phyloP scores from a whole-genome alignment of 2,113 vertebrate genomes.

The Promerops cafer region DNA sequence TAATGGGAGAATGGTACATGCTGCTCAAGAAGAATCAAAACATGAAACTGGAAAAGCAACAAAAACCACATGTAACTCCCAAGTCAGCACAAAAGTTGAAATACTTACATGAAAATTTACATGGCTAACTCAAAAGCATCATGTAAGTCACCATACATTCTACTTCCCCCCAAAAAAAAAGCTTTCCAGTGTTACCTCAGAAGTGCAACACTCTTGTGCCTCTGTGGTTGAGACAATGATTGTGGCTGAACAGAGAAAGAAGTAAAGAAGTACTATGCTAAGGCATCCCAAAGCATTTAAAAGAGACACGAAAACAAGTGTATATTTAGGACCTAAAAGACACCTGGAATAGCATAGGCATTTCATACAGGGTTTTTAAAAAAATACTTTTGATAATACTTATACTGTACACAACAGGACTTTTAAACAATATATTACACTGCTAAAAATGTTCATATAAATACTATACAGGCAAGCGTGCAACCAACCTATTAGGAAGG shows the following conservation, averaged over 20 bases:
- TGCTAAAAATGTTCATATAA: conserved; percentile 74
- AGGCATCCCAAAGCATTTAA: neutral
- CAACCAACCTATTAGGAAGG: conserved; percentile 51
- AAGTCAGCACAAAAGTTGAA: neutral
- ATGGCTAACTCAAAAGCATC: neutral
- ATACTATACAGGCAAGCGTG: conserved; percentile 73
- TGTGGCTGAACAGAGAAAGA: neutral
- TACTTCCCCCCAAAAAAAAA: neutral
- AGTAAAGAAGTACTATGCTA: neutral
- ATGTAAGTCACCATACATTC: neutral
- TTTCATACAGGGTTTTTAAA: conserved; percentile 71
- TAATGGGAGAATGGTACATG: neutral
- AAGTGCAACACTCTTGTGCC: neutral
- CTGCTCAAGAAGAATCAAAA: conserved; percentile 20
- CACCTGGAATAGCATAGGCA: conserved; percentile 13
- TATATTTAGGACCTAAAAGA: conserved; percentile 37
- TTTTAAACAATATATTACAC: conserved; percentile 74
- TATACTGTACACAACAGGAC: conserved; percentile 65
- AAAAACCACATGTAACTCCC: neutral
- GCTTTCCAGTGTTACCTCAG: neutral
- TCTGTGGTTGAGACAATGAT: neutral
- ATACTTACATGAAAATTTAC: neutral
- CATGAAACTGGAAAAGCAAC: neutral
- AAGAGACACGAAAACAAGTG: neutral
- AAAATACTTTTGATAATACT: conserved; percentile 78